A percentile compares a stretch with the other conserved stretches of the same genome.
Evolutionary conservation across 2,888 invertebrate species (phyloP).

Genomic region (Ischnura elegans): DNA sequence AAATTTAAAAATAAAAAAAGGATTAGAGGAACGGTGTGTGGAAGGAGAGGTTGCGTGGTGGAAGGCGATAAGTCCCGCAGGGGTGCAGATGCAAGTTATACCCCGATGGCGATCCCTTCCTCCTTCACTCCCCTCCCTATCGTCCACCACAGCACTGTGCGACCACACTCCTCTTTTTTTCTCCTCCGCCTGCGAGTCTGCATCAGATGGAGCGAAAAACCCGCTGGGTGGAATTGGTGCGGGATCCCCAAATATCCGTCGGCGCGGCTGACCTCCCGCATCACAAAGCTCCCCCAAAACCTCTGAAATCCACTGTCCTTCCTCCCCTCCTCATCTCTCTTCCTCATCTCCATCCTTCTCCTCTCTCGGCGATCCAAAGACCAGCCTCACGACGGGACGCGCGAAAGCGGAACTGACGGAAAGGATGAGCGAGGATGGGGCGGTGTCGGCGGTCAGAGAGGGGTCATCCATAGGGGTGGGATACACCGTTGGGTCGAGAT

Average conservation of each 20-base stretch:
- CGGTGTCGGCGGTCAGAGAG: not conserved
- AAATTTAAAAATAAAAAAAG: not conserved
- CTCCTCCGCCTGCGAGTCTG: not conserved
- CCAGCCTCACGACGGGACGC: not conserved
- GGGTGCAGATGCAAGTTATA: conserved; percentile 26
- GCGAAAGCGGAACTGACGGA: not conserved
- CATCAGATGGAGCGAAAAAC: conserved; percentile 35
- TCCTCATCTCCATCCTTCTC: not conserved
- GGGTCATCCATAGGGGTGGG: not conserved
- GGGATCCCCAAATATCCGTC: not conserved
- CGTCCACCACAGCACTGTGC: not conserved
- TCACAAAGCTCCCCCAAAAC: conserved; percentile 29
- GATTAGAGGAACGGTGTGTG: not conserved
- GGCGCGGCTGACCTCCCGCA: conserved; percentile 24
- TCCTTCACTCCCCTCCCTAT: not conserved
- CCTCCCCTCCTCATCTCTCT: not conserved
- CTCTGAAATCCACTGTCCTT: not conserved
- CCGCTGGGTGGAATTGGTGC: not conserved
- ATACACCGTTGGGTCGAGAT: not conserved
- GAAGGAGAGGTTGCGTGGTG: not conserved
- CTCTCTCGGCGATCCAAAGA: not conserved
- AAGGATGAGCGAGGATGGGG: not conserved
- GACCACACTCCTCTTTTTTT: not conserved
- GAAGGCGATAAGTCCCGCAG: not conserved
- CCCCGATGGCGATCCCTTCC: no score